phyloP scores from a whole-genome alignment of 1,140 invertebrate genomes.

The Zaprionus ghesquierei region DNA sequence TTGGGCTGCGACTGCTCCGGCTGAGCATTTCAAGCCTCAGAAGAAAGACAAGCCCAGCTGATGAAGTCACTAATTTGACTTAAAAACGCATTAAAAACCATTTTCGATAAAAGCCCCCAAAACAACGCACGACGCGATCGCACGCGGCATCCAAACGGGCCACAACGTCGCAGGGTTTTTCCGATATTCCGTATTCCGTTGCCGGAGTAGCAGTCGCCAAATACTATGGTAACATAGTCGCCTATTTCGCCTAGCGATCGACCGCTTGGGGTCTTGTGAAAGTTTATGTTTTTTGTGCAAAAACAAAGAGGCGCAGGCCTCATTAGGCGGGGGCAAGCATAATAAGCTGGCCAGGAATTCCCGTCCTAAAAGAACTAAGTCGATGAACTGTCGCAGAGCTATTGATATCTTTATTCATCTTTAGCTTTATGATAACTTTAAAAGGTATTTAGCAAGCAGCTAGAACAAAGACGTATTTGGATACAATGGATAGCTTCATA shows the following conservation, averaged over 20 bases:
- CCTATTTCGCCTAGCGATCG: neutral
- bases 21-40: conserved; percentile 41
- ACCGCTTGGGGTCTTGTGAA: conserved; percentile 49
- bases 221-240: too few relatives aligned
- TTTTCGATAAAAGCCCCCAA: conserved; percentile 70
- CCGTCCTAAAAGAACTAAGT: neutral
- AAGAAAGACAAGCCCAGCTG: conserved; percentile 57
- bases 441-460: neutral
- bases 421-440: neutral
- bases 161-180: conserved; percentile 61
- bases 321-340: neutral
- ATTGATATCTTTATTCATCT: neutral
- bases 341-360: neutral
- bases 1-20: neutral
- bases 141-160: conserved; percentile 25
- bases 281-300: conserved; percentile 49
- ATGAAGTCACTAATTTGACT: conserved; percentile 80
- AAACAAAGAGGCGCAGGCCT: conserved; percentile 24
- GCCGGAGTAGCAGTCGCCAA: conserved; percentile 12
- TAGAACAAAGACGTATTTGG: neutral
- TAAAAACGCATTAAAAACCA: conserved; percentile 80
- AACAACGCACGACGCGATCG: conserved; percentile 11
- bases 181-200: conserved; percentile 51
- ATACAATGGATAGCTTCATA: neutral
- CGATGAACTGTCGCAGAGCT: too few relatives aligned